Base-by-base conservation (phyloP, 2,888 invertebrate species). In the Temnothorax rugatulus region DNA sequence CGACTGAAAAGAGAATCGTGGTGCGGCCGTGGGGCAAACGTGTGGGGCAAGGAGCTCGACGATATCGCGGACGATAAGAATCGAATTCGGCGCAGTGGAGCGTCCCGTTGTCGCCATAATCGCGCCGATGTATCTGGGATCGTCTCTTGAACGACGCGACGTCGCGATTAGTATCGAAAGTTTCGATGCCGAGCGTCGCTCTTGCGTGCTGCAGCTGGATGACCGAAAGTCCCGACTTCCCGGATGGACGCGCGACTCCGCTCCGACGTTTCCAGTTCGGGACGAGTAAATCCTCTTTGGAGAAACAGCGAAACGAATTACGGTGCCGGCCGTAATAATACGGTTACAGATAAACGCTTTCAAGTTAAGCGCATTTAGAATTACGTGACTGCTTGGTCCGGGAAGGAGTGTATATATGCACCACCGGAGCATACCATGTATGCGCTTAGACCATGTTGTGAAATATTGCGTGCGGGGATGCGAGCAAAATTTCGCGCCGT, bases 301-400 rank as follows among this genome's bases (percentile, higher is more conserved):
- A 73, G 84, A 84, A 86, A 86, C 87, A 86, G 90, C 88, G 86
- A 85, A 87, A 86, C 88, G 86, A 88, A 90, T 88, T 88, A 90
- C 86, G 86, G 87, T 84, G 66, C 79, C 66, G 69, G 79, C 79
- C 83, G 87, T 88, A 87, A 90, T 88, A 87, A 90, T 84, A 89
- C 86, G 89, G 89, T 86, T 87, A 89, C 89, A 89, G 89, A 89
- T 89, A 89, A 89, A 89, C 86, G 89, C 89, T 89, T 89, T 89
- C 86, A 89, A 89, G 84, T 89, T 89, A 87, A 89, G 89, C 89
- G 89, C 89, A 87, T 89, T 89, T 87, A 77, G 86, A 87, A 89
- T 89, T 86, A 86, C 89, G 81, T 68, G 89, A 85, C 69, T 86
- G 64, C 64, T 82, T 69, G 77, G 50, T 59, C 61, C 29, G 66